Base-by-base conservation (phyloP, 2,888 invertebrate genomes). In the Conus canariensis region DNA sequence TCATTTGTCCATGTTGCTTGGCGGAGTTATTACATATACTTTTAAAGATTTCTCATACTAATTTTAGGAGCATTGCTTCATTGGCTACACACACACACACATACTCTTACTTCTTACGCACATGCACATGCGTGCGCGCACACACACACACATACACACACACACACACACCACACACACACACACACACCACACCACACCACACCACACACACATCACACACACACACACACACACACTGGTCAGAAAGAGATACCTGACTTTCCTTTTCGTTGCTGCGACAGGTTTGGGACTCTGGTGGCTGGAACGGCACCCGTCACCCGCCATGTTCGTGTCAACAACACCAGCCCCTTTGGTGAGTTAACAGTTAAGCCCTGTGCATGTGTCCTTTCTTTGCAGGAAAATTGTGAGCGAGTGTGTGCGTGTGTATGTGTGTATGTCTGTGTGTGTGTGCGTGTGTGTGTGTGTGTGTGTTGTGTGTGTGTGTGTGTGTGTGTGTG, bases 261-360 rank as follows among this genome's bases (percentile, higher is more conserved):
- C 45, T 45, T 45, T 45, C 45, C 45, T 45, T 45, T 45, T 45
- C 4, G 19, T 70, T 16, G 9, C 77, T 56, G 56, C n/a, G 56
- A 19, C 82, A 94, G 95, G 89, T 96, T 95, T 94, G 96, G 96
- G 16, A 95, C 95, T 25, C 95, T 95, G 92, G 94, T 96, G 10
- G 94, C 95, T 9, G 96, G 96, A 19, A 93, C 94, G 6, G 91
- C 92, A 9, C 91, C 95, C 25, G 92, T 95, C 3, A 93, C 91
- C 45, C 91, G 96, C 86, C 93, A 93, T 22, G 93, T 96, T 93
- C 93, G 95, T 90, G 94, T 96, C 59, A 96, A 95, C 93, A 96
- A 96, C 92, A 93, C 93, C 67, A 95, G 95, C 92, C 96, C 95
- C 9, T 93, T 92, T 93, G 96, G 96, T 96, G 90, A 93, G 94